Conservation (phyloP, 2,888 invertebrate species). For the Aspidiotus rigidus region DNA sequence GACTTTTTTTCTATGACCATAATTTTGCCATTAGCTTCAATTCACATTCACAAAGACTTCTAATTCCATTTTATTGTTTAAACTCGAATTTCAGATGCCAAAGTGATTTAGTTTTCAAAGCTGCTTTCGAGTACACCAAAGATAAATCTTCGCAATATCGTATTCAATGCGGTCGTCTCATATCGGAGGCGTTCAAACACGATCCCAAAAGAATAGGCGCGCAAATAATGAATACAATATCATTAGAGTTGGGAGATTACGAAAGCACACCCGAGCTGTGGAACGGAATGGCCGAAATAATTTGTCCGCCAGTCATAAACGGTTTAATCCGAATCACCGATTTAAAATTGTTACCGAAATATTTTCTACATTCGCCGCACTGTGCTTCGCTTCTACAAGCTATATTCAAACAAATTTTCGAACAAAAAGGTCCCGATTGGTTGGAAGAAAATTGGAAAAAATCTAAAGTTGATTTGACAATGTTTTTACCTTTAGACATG, state of each 20-base stretch:
- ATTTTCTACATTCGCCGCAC: conserved; percentile 16
- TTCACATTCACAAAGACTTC: too few relatives aligned
- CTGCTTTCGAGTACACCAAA: conserved; percentile 28
- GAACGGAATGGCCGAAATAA: conserved; percentile 27
- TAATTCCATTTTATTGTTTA: too few relatives aligned
- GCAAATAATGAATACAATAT: conserved; percentile 29
- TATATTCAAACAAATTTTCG: conserved; percentile 16
- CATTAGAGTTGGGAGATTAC: conserved; percentile 24
- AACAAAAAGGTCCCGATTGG: conserved; percentile 16
- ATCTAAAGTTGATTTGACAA: conserved; percentile 21
- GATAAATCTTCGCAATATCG: conserved; percentile 14
- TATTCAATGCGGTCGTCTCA: conserved; percentile 10
- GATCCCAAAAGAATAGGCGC: conserved; percentile 17
- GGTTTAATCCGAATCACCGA: conserved; percentile 20
- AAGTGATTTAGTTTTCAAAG: conserved; percentile 26
- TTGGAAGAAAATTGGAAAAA: conserved; percentile 28
- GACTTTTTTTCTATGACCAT: too few relatives aligned
- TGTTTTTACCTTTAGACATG: conserved; percentile 8
- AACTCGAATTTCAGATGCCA: conserved; percentile 26
- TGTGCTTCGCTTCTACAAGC: conserved; percentile 26
- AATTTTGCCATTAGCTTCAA: too few relatives aligned
- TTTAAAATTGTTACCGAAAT: conserved; percentile 21
- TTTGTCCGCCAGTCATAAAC: conserved; percentile 13
- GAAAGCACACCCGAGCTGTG: conserved; percentile 21
- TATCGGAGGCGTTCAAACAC: conserved; percentile 23